phyloP scores from a whole-genome alignment of 2,888 invertebrate species.

The Tigriopus californicus region DNA sequence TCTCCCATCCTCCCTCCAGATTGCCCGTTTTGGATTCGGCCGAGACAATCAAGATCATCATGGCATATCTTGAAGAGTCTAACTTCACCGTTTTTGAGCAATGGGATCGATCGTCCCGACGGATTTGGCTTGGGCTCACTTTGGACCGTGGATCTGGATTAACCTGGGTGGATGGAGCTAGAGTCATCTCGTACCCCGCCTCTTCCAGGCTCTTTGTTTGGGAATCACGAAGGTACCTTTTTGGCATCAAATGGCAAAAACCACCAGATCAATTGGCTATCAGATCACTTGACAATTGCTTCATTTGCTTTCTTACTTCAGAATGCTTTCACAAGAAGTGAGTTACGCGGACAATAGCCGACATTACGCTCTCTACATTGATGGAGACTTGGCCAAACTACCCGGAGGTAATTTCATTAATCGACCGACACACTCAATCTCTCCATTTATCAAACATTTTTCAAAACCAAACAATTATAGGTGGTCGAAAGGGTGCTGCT shows the following conservation, averaged over 20 bases:
- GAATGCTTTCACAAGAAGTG: conserved; percentile 2
- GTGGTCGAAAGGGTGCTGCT: conserved; percentile 12
- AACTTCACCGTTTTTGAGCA: conserved; percentile 16
- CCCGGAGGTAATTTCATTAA: conserved; percentile 6
- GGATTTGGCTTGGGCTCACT: conserved; percentile 14
- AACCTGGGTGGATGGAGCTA: conserved; percentile 8
- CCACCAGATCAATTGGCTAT: too few species aligned
- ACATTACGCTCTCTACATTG: conserved; percentile 16
- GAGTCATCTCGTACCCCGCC: conserved; percentile 6
- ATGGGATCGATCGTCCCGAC: conserved; percentile 14
- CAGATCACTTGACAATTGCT: too few species aligned
- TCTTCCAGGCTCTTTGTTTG: conserved; percentile 15
- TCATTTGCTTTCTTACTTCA: background rate
- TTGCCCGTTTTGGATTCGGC: conserved; percentile 8
- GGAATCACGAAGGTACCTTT: conserved; percentile 12
- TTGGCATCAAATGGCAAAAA: background rate
- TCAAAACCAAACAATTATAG: background rate
- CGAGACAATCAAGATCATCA: conserved; percentile 14
- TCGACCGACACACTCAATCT: too few species aligned
- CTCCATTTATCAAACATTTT: background rate
- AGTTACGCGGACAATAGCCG: conserved; percentile 8
- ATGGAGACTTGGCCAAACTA: conserved; percentile 15
- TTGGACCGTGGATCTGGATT: background rate
- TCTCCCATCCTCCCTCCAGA: background rate
- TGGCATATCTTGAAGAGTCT: conserved; percentile 10